Evolutionary conservation across 2,113 vertebrate species (phyloP).

Genomic region (Zingel zingel): DNA sequence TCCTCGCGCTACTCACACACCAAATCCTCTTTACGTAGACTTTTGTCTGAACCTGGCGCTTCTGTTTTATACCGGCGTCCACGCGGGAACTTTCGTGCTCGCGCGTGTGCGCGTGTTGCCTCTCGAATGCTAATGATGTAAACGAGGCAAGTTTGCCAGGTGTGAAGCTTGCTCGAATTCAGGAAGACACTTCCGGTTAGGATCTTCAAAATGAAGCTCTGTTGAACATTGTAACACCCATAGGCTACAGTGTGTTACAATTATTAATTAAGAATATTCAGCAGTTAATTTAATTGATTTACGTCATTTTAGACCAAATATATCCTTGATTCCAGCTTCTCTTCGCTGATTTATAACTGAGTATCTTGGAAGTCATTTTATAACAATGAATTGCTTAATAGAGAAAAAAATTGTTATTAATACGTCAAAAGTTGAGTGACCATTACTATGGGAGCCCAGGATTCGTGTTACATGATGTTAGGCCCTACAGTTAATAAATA

Average conservation of each 20-base stretch:
- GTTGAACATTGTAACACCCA: neutral
- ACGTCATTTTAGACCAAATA: neutral
- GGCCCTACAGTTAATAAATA: neutral
- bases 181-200: conserved; percentile 1
- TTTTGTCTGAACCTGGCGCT: conserved; percentile 65
- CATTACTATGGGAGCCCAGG: too few relatives aligned
- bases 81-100: conserved; percentile 22
- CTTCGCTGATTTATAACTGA: neutral
- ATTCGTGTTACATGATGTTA: neutral
- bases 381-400: neutral
- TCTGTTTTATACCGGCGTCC: conserved; percentile 74
- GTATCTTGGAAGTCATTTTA: neutral
- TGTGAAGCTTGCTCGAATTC: neutral
- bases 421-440: neutral
- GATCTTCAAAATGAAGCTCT: conserved; percentile 31
- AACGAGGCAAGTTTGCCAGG: neutral
- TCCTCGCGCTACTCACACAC: conserved; percentile 30
- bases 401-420: neutral
- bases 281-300: neutral
- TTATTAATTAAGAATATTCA: neutral
- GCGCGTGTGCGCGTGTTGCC: conserved; percentile 20
- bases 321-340: too few relatives aligned
- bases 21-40: conserved; percentile 61
- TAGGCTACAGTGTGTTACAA: too few relatives aligned
- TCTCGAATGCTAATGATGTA: neutral